phyloP scores from a whole-genome alignment of 1,140 invertebrate genomes.

The Papilio polyxenes region DNA sequence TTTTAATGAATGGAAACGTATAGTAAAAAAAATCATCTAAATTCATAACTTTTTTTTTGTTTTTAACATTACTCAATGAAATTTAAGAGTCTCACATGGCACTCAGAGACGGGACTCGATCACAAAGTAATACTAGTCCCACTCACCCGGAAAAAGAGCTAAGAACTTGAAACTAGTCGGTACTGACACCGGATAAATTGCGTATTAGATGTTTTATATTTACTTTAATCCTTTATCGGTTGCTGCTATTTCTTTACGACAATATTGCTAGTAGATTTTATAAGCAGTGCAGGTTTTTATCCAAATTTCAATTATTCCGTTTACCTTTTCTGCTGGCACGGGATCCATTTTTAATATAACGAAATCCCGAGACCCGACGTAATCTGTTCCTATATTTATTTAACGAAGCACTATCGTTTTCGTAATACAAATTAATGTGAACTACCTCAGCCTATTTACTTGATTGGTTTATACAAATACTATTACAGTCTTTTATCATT shows the following conservation, averaged over 20 bases:
- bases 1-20: not conserved
- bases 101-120: too few species aligned
- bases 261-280: too few species aligned
- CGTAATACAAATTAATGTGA: not conserved
- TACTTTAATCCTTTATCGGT: too few species aligned
- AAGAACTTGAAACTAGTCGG: too few species aligned
- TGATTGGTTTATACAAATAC: not conserved
- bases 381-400: not conserved
- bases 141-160: too few species aligned
- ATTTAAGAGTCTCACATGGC: not conserved
- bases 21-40: not conserved
- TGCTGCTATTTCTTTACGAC: too few species aligned
- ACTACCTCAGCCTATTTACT: not conserved
- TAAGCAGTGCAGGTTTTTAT: not conserved
- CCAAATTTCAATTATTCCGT: not conserved
- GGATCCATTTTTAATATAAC: not conserved
- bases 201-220: too few species aligned
- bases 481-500: too few species aligned
- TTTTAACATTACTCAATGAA: not conserved
- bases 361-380: not conserved
- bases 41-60: not conserved
- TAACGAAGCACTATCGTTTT: not conserved
- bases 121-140: too few species aligned
- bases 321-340: not conserved
- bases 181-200: too few species aligned